Evolutionary conservation across 2,113 vertebrate genomes (phyloP).

Genomic region (Vidua chalybeata): DNA sequence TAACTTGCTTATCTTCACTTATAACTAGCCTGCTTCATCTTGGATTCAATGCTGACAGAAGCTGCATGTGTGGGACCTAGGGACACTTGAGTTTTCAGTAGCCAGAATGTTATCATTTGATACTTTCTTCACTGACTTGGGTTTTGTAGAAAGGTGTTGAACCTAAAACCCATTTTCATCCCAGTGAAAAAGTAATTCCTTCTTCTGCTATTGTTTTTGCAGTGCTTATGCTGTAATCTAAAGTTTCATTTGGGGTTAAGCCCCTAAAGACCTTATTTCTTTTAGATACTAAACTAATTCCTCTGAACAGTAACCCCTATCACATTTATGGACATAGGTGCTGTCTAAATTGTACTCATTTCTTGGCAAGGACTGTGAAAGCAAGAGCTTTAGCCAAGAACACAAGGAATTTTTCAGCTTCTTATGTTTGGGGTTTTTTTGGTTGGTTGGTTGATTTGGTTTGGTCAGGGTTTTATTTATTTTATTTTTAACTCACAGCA

Average conservation of each 20-base stretch:
- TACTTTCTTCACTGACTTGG: background rate
- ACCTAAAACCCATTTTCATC: background rate
- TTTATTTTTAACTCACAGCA: background rate
- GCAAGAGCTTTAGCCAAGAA: background rate
- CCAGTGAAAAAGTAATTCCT: background rate
- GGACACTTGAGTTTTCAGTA: background rate
- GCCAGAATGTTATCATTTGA: background rate
- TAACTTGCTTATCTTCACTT: background rate
- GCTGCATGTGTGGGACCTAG: background rate
- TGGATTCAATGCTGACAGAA: background rate
- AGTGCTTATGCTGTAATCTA: background rate
- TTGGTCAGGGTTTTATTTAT: background rate
- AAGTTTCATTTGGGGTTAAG: background rate
- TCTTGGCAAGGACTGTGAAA: background rate
- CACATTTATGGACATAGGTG: background rate
- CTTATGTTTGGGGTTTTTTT: background rate
- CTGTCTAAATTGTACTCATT: background rate
- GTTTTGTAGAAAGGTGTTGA: background rate
- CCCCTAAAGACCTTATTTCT: background rate
- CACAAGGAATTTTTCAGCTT: background rate
- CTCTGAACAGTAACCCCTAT: background rate
- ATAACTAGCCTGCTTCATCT: background rate
- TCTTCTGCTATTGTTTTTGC: background rate
- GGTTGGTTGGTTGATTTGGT: rapidly evolving
- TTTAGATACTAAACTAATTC: background rate